Percentiles rank a stretch among this genome's conserved stretches.
Evolutionary conservation across 2,113 vertebrate species (phyloP).

Genomic region (Isichthys henryi): DNA sequence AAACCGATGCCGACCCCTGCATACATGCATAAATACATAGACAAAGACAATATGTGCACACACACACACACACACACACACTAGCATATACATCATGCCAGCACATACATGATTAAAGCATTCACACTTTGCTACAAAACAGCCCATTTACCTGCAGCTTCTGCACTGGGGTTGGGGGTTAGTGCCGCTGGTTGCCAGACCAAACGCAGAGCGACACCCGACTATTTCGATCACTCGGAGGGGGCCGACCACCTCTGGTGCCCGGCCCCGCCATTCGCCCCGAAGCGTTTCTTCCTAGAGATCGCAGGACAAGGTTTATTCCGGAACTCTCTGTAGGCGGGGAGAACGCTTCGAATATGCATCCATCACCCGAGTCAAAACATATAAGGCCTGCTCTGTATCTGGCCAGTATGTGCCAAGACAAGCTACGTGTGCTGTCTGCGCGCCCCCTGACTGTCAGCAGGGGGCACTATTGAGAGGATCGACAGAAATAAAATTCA

Average conservation of each 20-base stretch:
- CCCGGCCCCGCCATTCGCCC: not conserved
- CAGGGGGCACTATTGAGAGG: not conserved
- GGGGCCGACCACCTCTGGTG: not conserved
- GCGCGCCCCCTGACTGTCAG: not conserved
- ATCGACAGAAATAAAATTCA: not conserved
- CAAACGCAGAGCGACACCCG: not conserved
- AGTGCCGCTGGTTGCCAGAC: not conserved
- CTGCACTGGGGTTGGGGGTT: not conserved
- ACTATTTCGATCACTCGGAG: not conserved
- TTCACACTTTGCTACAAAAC: not conserved
- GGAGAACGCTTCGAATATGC: not conserved
- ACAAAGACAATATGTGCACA: not conserved
- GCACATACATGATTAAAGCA: not conserved
- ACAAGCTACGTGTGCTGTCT: not conserved
- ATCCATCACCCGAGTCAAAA: constrained; percentile 13
- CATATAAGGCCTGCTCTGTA: not conserved
- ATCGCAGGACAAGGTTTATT: not conserved
- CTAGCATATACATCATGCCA: not conserved
- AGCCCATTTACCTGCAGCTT: not conserved
- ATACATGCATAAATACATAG: no score
- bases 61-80: not conserved
- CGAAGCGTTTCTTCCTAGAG: not conserved
- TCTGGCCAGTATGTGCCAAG: not conserved
- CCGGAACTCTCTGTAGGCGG: not conserved
- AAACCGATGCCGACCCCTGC: no score